These are phyloP conservation scores for Lepeophtheirus salmonis DNA, from an alignment of 1,140 invertebrate genomes.

Conservation along the genomic window DNA sequence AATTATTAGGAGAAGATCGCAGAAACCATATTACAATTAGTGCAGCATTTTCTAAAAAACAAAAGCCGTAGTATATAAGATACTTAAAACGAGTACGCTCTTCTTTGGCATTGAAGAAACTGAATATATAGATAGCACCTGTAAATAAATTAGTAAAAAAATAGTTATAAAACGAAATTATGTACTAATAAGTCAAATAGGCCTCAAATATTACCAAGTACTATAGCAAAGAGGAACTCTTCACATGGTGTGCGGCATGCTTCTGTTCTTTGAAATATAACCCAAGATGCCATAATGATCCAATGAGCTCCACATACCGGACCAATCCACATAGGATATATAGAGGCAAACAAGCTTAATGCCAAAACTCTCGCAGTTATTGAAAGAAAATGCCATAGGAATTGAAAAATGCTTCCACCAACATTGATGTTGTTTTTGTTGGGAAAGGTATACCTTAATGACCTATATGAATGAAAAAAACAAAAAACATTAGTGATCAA, in stretches of 20 bases:
- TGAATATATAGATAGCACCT: slow-evolving; percentile 29
- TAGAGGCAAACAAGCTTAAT: slow-evolving; percentile 28
- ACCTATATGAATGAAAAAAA: neutral
- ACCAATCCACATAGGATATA: slow-evolving; percentile 24
- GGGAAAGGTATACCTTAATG: slow-evolving; percentile 39
- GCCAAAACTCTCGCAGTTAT: slow-evolving; percentile 41
- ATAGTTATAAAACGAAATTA: no score
- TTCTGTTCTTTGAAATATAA: slow-evolving; percentile 15
- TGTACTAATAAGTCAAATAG: no score
- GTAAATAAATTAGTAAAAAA: no score
- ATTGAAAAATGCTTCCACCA: slow-evolving; percentile 43
- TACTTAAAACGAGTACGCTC: slow-evolving; percentile 27
- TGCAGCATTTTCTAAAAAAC: slow-evolving; percentile 27
- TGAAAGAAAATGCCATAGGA: slow-evolving; percentile 56
- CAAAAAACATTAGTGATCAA: neutral
- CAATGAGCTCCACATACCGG: slow-evolving; percentile 29
- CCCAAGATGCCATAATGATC: slow-evolving; percentile 31
- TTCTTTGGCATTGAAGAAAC: slow-evolving; percentile 29
- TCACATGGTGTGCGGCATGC: slow-evolving; percentile 21
- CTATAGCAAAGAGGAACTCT: slow-evolving; percentile 26
- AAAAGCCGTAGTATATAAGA: slow-evolving; percentile 26
- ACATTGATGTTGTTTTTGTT: slow-evolving; percentile 48
- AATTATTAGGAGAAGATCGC: neutral
- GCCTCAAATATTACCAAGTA: no score
- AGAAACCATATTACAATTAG: slow-evolving; percentile 27